Conservation (phyloP, 2,888 invertebrate species). For the Diarsia dahlii region DNA sequence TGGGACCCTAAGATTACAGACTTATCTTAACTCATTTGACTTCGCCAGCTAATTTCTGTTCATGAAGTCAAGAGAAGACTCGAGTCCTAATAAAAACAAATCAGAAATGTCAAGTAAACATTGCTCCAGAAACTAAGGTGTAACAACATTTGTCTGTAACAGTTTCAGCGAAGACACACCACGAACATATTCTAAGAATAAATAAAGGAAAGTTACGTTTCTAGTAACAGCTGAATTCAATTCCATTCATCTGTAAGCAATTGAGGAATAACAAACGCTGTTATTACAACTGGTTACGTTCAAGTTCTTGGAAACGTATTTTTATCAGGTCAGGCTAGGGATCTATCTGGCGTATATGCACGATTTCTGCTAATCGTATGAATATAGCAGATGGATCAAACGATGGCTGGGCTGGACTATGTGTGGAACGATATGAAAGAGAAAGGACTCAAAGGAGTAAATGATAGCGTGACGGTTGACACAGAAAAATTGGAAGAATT, state of each 20-base stretch:
- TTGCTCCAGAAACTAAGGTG: neutral
- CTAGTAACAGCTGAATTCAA: neutral
- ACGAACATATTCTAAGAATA: neutral
- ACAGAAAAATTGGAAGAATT: too few species aligned
- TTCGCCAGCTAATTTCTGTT: neutral
- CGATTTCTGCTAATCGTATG: neutral
- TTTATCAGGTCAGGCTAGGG: neutral
- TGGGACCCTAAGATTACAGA: too few species aligned
- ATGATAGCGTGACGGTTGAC: too few species aligned
- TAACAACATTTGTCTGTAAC: neutral
- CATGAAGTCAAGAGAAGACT: neutral
- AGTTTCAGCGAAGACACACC: neutral
- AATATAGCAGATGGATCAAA: neutral
- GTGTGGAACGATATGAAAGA: too few species aligned
- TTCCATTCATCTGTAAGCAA: conserved; percentile 21
- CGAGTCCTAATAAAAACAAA: neutral
- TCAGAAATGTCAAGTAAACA: conserved; percentile 19
- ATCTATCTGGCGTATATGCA: too few species aligned
- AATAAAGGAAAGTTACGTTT: neutral
- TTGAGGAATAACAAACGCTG: conserved; percentile 15
- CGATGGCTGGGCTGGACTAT: too few species aligned
- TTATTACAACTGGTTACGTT: conserved; percentile 25
- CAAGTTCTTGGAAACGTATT: neutral
- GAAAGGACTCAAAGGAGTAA: too few species aligned
- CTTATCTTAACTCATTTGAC: neutral